Evolutionary conservation across 2,113 vertebrate species (phyloP).

Genomic region (Rhynchomys soricoides): DNA sequence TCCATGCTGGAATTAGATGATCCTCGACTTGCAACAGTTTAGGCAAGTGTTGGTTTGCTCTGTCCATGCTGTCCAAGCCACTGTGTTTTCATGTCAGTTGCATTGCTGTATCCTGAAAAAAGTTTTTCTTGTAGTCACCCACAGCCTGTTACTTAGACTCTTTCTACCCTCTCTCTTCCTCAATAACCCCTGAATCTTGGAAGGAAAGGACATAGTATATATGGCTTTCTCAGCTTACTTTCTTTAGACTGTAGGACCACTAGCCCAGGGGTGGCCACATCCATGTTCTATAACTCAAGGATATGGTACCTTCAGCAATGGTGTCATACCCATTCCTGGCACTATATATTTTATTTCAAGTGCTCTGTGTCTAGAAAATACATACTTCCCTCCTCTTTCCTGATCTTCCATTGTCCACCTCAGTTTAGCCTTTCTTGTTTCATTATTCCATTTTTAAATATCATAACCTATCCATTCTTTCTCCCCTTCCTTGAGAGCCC

Average conservation of each 20-base stretch:
- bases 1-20: background rate
- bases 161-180: background rate
- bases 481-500: background rate
- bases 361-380: background rate
- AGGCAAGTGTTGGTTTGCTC: background rate
- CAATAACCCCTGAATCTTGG: background rate
- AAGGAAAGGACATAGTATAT: background rate
- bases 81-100: background rate
- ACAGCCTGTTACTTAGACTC: background rate
- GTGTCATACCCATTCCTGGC: background rate
- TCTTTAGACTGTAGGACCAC: background rate
- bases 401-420: background rate
- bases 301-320: background rate
- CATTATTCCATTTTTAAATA: background rate
- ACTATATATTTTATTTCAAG: background rate
- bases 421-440: background rate
- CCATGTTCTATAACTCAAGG: background rate
- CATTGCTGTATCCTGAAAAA: background rate
- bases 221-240: background rate
- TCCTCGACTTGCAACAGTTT: background rate
- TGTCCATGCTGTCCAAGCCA: background rate
- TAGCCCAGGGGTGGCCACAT: background rate
- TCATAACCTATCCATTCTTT: background rate
- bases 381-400: background rate
- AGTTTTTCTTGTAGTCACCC: background rate